Evolutionary conservation across 2,113 vertebrate species (phyloP), one percentile per base, ranked within the genome.

Genomic region (Ceratotherium simum): DNA sequence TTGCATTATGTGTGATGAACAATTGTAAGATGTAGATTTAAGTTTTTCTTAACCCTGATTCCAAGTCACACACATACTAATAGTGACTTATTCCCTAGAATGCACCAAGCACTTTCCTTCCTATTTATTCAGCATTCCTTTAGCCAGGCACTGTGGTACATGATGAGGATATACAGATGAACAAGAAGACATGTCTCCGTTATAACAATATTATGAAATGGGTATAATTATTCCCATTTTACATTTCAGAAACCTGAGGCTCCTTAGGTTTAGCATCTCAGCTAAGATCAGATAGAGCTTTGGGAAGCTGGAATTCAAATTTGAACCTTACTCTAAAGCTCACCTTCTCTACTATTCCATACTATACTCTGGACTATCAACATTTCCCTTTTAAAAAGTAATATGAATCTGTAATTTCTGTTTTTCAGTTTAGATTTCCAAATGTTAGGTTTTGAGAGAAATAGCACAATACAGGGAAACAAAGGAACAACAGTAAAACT

Each of bases 371-470:
- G 5, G 12, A 84, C 33, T 51, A 39, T 29, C 84, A 69, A 62
- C 18, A 80, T 25, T 56, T 46, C 6, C 33, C 56, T 90, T 90
- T 80, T n/a, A 56, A 36, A 64, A 93, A 85, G 72, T 56, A 64
- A 79, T 64, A 46, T 62, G 42, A 56, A 84, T 3, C 16, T 73
- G 25, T n/a, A 85, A 83, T 78, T 87, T 93, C 13, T 42, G 25
- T 46, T 84, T 70, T 89, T 91, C 42, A 80, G 62, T 39, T 85
- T 92, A n/a, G 29, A 56, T 89, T 90, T 85, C 76, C 80, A 80
- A 87, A 80, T 80, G 72, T 48, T 79, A 48, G 6, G n/a, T 73
- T 85, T 85, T 42, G 21, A 73, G 64, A 78, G 31, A 23, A 73
- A 42, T 2, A 27, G 65, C 39, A 85, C 65, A 56, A 58, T 83